phyloP scores from a whole-genome alignment of 2,797 vertebrate genomes.

The Gymnodraco acuticeps region DNA sequence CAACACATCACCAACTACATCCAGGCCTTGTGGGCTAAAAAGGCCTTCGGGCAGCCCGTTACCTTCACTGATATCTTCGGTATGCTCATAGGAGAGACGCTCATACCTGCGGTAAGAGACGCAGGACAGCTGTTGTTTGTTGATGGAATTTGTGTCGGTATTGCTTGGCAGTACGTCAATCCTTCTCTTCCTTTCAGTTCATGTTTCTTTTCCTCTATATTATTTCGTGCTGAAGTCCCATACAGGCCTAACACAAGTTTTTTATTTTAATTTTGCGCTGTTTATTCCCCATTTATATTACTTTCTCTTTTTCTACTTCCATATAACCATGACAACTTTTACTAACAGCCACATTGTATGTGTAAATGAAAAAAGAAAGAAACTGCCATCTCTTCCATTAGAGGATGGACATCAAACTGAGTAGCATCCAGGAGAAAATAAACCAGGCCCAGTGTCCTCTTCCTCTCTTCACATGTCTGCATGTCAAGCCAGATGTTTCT shows the following conservation, averaged over 20 bases:
- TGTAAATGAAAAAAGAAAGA: not conserved
- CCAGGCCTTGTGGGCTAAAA: conserved; percentile 96
- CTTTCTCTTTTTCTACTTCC: not conserved
- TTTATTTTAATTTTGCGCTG: not conserved
- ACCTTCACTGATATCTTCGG: conserved; percentile 99
- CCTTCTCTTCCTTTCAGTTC: not conserved
- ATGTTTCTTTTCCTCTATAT: conserved; percentile 18
- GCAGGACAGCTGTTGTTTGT: not conserved
- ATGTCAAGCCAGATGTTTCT: conserved; percentile 98
- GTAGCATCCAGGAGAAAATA: conserved; percentile 91
- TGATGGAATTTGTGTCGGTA: not conserved
- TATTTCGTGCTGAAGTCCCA: not conserved
- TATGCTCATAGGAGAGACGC: conserved; percentile 98
- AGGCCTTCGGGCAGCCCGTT: conserved; percentile 93
- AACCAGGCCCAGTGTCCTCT: conserved; percentile 89
- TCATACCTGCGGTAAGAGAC: conserved; percentile 91
- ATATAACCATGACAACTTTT: not conserved
- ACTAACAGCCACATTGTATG: not conserved
- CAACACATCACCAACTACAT: conserved; percentile 95
- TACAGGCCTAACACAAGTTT: not conserved
- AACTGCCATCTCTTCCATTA: conserved; percentile 61
- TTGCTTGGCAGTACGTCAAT: not conserved
- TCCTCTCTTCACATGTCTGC: conserved; percentile 97
- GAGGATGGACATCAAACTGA: conserved; percentile 95
- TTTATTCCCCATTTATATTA: not conserved